Evolutionary conservation across 2,888 invertebrate species (phyloP), one percentile per base, ranked within the genome.

Genomic region (Odontocolon sp.): DNA sequence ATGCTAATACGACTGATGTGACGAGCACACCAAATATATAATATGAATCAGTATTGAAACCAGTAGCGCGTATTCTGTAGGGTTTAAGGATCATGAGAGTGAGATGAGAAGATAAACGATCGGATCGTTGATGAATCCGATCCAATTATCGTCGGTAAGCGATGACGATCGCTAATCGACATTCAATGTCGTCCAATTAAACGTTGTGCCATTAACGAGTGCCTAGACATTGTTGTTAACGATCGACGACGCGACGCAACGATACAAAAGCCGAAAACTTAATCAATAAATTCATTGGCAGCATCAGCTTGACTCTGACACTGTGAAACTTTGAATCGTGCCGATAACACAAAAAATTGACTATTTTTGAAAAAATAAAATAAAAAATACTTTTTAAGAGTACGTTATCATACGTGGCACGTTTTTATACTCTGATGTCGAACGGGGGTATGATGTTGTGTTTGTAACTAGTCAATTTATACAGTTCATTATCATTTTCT

Each of bases 401-500:
- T 23, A 64, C 2, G 42, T 36, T 31, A 42, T 42, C 8, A n/a
- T 3, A 47, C 47, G 28, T 52, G 18, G 21, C 47, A 59, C 16
- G 61, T 66, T 50, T 56, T 63, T 33, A 38, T 50, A 71, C 61
- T 71, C 69, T 36, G 38, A 73, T 68, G 50, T 70, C 64, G 54
- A 57, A 77, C 33, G 75, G 67, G 61, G 80, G 79, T 76, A 82
- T 77, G 56, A 82, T 82, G 81, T 85, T 84, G 85, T 85, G 87
- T 87, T 87, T 88, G 81, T 84, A 84, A 88, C 89, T 89, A 89
- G 89, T 89, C 89, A 88, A 87, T 85, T 82, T 76, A 78, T 80
- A 78, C 72, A 80, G 76, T 77, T 57, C 18, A 63, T 56, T 59
- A 23, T 71, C 18, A 42, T 61, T 38, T 56, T 69, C 61, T 72